A percentile compares a stretch with the other conserved stretches of the same genome.
phyloP scores from a whole-genome alignment of 2,888 invertebrate species.

The Atrina japonica region DNA sequence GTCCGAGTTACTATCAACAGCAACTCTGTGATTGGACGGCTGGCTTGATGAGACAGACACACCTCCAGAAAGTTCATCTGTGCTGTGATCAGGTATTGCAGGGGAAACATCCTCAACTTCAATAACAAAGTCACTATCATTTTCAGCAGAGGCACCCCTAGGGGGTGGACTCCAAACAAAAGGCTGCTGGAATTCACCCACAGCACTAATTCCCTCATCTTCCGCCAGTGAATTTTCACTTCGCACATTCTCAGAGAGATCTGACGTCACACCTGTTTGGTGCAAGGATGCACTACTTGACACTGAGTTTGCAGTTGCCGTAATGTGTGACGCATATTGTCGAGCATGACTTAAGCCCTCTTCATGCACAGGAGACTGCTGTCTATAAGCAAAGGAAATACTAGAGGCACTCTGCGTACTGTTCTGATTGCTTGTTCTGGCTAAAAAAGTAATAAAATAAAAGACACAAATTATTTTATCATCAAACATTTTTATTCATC shows the following conservation, averaged over 20 bases:
- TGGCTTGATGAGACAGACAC: not conserved
- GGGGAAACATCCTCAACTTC: conserved; percentile 24
- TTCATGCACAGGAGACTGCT: conserved; percentile 57
- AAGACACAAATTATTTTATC: no score
- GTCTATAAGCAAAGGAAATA: conserved; percentile 14
- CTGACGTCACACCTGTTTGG: conserved; percentile 5
- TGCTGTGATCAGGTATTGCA: not conserved
- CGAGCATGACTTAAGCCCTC: conserved; percentile 60
- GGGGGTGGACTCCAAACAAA: conserved; percentile 34
- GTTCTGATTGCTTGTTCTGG: no score
- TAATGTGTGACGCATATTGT: conserved; percentile 64
- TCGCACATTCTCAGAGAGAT: not conserved
- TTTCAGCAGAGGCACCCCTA: conserved; percentile 35
- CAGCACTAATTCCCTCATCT: conserved; percentile 1
- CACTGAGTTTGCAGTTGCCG: conserved; percentile 28
- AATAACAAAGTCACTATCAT: conserved; percentile 24
- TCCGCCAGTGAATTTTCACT: not conserved
- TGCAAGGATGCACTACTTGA: not conserved
- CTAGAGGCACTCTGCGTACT: no score
- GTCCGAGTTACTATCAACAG: not conserved
- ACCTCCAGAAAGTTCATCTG: not conserved
- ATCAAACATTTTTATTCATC: no score
- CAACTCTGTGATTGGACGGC: not conserved
- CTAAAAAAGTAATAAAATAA: no score
- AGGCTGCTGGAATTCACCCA: conserved; percentile 10